Evolutionary conservation across 1,140 invertebrate species (phyloP).

Genomic region (Druon quercuslanigerum): DNA sequence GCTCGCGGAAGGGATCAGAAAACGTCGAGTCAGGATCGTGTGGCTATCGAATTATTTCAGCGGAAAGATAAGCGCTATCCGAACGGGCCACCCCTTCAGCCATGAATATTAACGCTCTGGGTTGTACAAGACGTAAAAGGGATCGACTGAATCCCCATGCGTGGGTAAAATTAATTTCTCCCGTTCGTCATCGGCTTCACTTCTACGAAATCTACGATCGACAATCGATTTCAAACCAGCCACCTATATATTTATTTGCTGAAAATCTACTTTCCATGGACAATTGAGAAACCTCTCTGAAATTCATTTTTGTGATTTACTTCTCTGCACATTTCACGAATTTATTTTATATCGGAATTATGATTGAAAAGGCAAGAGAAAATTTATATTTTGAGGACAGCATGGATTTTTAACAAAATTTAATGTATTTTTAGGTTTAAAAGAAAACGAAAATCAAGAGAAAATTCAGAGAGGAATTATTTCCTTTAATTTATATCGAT

Average conservation of each 20-base stretch:
- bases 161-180: conserved; percentile 61
- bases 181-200: conserved; percentile 42
- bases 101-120: conserved; percentile 71
- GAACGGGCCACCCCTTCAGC: conserved; percentile 53
- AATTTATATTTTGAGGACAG: too few relatives aligned
- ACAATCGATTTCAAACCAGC: conserved; percentile 20
- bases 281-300: background rate
- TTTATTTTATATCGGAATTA: background rate
- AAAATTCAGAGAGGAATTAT: background rate
- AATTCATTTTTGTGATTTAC: background rate
- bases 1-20: conserved; percentile 61
- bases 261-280: background rate
- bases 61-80: conserved; percentile 69
- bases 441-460: too few relatives aligned
- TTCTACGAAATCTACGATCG: conserved; percentile 36
- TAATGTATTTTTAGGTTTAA: too few relatives aligned
- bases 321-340: background rate
- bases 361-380: too few relatives aligned
- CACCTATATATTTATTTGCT: conserved; percentile 12
- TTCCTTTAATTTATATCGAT: background rate
- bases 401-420: too few relatives aligned
- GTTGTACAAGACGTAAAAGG: conserved; percentile 60
- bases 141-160: conserved; percentile 60
- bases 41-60: conserved; percentile 70
- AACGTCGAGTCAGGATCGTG: conserved; percentile 65